Conservation (phyloP, 2,888 invertebrate genomes). For the Euzetes globulus region DNA sequence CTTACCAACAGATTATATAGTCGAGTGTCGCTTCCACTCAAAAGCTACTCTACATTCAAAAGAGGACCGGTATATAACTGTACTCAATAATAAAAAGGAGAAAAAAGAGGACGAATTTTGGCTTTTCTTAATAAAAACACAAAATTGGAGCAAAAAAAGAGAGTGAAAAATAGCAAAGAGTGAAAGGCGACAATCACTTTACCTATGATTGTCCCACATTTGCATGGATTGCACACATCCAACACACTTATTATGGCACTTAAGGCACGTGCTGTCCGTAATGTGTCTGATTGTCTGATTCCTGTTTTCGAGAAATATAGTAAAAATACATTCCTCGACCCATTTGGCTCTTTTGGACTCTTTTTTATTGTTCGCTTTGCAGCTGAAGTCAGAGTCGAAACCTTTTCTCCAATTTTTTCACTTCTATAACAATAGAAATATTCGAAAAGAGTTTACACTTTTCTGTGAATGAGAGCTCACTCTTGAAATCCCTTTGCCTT, state of each 20-base stretch:
- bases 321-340: slow-evolving; percentile 26
- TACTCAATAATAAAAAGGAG: background rate
- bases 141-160: slow-evolving; percentile 27
- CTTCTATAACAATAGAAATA: slow-evolving; percentile 15
- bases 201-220: slow-evolving; percentile 23
- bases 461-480: background rate
- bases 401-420: slow-evolving; percentile 10
- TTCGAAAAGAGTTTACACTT: slow-evolving; percentile 15
- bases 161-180: slow-evolving; percentile 24
- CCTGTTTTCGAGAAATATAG: slow-evolving; percentile 22
- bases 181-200: slow-evolving; percentile 3
- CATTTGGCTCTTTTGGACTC: slow-evolving; percentile 9
- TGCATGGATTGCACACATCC: background rate
- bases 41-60: background rate
- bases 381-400: slow-evolving; percentile 24
- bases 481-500: background rate
- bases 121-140: slow-evolving; percentile 6
- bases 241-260: slow-evolving; percentile 24
- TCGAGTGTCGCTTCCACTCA: slow-evolving; percentile 21
- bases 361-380: slow-evolving; percentile 20
- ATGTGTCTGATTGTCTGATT: slow-evolving; percentile 28
- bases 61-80: slow-evolving; percentile 26
- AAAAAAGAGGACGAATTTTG: slow-evolving; percentile 21
- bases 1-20: slow-evolving; percentile 24
- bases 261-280: slow-evolving; percentile 22